Base-by-base conservation (phyloP, 2,888 invertebrate species). In the Hypomecis punctinalis region DNA sequence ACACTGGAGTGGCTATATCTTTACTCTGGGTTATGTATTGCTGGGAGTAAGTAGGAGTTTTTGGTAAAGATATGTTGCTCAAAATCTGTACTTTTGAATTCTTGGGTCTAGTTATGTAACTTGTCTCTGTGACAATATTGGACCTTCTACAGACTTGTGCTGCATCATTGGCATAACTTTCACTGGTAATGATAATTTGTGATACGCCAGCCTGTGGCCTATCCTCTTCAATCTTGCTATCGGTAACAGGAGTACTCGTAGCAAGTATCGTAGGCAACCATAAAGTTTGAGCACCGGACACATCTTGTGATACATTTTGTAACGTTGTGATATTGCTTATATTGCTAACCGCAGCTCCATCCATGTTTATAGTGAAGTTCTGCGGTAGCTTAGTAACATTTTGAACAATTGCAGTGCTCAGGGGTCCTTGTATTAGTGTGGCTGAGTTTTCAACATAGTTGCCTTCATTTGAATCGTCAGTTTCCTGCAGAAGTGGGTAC, bases 11-110 rank as follows among this genome's bases (percentile, higher is more conserved):
- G n/a, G 84, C 76, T 49, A 89, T 76, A 63, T 93, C 91, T 76
- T 91, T 92, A 48, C 83, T 79, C 72, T 85, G 84, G 52, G 86
- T 79, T 59, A 90, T 81, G 68, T 89, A 92, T 71, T 89, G 88
- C 70, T 88, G 91, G 37, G 86, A 83, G 72, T 89, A 91, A 73
- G 80, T 86, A 53, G 91, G 79, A 71, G 80, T 89, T 78, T 93
- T 93, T 4, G 93, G 90, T 72, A 93, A 77, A 66, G 93, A 87
- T 81, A 93, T 91, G 69, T 93, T 93, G 70, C 93, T 93, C 68
- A 93, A 81, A 75, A 93, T 93, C 73, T 93, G 93, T 49, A 93
- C 93, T 83, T 93, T 93, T 5, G 93, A 89, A 59, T 88, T 69
- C 69, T 93, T 92, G 1, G 90, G 87, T 70, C 89, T 76, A 46